Evolutionary conservation across 2,797 vertebrate species (phyloP).

Genomic region (Leptodactylus fallax): DNA sequence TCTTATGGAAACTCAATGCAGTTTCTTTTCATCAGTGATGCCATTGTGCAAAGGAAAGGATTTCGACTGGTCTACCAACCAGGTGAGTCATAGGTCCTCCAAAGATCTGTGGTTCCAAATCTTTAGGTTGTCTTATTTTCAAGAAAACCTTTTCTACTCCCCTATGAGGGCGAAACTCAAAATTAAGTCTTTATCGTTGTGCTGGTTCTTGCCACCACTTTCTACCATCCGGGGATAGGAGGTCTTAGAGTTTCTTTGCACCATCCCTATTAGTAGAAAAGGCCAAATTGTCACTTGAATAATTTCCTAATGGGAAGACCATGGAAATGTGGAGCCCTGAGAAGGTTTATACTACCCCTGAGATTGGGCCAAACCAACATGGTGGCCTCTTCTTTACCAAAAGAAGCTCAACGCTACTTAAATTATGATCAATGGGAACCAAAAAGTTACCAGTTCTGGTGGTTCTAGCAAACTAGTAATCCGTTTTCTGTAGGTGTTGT

Average conservation of each 20-base stretch:
- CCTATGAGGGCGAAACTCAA: neutral
- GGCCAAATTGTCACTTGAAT: too few relatives aligned
- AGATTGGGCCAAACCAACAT: neutral
- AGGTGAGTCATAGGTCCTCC: neutral
- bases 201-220: neutral
- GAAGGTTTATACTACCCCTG: neutral
- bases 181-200: neutral
- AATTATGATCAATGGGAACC: neutral
- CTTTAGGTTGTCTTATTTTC: neutral
- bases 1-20: neutral
- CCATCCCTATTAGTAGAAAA: too few relatives aligned
- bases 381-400: neutral
- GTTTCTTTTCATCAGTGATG: constrained; percentile 33
- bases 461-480: neutral
- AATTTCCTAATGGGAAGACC: neutral
- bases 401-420: too few relatives aligned
- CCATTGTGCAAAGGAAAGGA: neutral
- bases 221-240: neutral
- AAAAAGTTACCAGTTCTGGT: neutral
- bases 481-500: neutral
- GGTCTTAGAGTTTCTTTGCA: too few relatives aligned
- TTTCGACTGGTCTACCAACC: constrained; percentile 35
- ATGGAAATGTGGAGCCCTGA: neutral
- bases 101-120: neutral
- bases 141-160: neutral